These are phyloP conservation scores for Stenodera caucasica DNA, from an alignment of 2,888 invertebrate genomes.

Conservation along the genomic window DNA sequence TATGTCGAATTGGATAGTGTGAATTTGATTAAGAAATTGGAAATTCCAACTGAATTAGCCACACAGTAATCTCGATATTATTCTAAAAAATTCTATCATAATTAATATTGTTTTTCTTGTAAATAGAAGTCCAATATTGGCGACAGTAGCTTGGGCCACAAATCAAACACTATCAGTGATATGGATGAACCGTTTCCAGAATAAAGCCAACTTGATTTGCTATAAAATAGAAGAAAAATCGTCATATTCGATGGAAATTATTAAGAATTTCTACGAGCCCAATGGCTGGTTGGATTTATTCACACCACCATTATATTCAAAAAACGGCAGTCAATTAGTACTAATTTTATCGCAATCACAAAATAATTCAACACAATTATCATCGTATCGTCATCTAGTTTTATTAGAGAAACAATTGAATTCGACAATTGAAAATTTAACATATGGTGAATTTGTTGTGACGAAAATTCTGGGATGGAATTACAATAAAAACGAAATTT, in stretches of 20 bases:
- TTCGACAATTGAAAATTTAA: constrained; percentile 54
- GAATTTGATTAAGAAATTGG: constrained; percentile 42
- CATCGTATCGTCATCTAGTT: constrained; percentile 68
- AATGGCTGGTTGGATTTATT: constrained; percentile 82
- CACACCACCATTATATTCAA: constrained; percentile 69
- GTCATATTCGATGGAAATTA: constrained; percentile 26
- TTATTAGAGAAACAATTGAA: constrained; percentile 57
- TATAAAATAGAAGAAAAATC: constrained; percentile 41
- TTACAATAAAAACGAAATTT: constrained; percentile 66
- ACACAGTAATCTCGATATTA: constrained; percentile 43
- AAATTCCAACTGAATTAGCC: constrained; percentile 44
- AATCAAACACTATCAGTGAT: constrained; percentile 71
- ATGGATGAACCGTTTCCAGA: constrained; percentile 91
- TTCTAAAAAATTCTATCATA: constrained; percentile 33
- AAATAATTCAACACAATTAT: constrained; percentile 58
- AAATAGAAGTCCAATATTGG: constrained; percentile 63
- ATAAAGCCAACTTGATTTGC: constrained; percentile 59
- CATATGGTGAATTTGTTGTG: constrained; percentile 70
- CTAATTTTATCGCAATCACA: constrained; percentile 74
- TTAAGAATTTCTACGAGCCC: constrained; percentile 54
- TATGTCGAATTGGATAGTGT: constrained; percentile 60
- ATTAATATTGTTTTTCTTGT: constrained; percentile 22
- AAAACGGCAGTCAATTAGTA: constrained; percentile 68
- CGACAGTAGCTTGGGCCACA: constrained; percentile 76
- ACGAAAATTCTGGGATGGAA: constrained; percentile 77